A percentile compares a stretch with the other conserved stretches of the same genome.
Conservation (phyloP, 2,797 vertebrate species). For the Pipistrellus kuhlii region DNA sequence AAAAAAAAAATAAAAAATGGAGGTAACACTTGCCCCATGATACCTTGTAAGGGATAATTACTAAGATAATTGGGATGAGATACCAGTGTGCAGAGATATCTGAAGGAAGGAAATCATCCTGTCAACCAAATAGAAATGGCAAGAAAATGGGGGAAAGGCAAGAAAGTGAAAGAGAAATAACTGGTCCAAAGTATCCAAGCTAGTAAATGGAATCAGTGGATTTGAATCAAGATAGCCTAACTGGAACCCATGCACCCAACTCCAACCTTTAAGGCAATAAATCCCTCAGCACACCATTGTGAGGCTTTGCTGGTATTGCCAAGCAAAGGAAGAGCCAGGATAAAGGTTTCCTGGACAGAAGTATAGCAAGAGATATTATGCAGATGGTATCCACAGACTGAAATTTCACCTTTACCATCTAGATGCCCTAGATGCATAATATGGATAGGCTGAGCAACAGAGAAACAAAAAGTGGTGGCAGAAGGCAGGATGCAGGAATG, state of each 20-base stretch:
- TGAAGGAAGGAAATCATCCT: neutral
- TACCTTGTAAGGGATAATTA: neutral
- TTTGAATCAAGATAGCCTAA: neutral
- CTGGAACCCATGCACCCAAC: neutral
- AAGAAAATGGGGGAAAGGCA: neutral
- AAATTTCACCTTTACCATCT: neutral
- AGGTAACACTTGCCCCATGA: neutral
- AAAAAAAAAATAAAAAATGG: neutral
- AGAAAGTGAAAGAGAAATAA: neutral
- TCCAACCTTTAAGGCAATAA: neutral
- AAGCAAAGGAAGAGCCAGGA: neutral
- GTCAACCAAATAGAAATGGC: constrained; percentile 23
- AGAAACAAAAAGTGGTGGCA: neutral
- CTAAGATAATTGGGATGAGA: neutral
- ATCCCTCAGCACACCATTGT: too few species aligned
- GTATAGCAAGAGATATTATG: neutral
- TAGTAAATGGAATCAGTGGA: neutral
- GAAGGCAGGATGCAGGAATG: neutral
- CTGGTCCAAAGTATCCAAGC: neutral
- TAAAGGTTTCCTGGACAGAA: neutral
- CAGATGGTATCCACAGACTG: neutral
- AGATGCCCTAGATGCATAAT: neutral
- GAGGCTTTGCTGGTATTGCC: neutral
- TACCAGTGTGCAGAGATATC: neutral
- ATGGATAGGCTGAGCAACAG: neutral